Conservation (phyloP, 2,888 invertebrate genomes). For the Dicroscelio sp. region DNA sequence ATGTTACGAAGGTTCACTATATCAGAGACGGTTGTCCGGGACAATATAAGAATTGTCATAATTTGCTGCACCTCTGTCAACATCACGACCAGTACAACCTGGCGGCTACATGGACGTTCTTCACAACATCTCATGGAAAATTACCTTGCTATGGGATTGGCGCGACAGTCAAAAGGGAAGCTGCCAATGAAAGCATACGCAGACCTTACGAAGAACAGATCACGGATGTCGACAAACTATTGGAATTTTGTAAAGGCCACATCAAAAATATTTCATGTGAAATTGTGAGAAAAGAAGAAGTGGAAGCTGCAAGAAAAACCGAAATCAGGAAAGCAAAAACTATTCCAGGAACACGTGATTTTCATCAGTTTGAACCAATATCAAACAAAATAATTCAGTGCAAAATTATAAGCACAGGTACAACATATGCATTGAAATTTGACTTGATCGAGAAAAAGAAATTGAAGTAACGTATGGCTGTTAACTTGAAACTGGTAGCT, state of each 20-base stretch:
- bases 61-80: slow-evolving; percentile 34
- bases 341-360: slow-evolving; percentile 20
- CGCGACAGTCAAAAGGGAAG: background rate
- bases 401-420: slow-evolving; percentile 5
- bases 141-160: too few relatives aligned
- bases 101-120: slow-evolving; percentile 32
- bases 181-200: slow-evolving; percentile 4
- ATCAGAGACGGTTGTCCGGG: slow-evolving; percentile 72
- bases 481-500: too few relatives aligned
- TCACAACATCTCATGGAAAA: slow-evolving; percentile 53
- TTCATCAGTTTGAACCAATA: background rate
- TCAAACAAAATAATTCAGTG: background rate
- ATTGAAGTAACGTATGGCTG: too few relatives aligned
- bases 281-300: background rate
- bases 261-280: slow-evolving; percentile 13
- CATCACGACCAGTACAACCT: slow-evolving; percentile 1
- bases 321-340: background rate
- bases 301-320: background rate
- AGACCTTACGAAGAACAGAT: background rate
- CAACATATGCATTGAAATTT: background rate
- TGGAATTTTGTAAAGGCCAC: slow-evolving; percentile 7
- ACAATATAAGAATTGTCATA: slow-evolving; percentile 56
- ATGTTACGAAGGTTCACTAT: slow-evolving; percentile 30
- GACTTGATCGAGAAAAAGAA: background rate
- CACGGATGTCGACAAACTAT: background rate